Evolutionary conservation across 1,140 invertebrate species (phyloP), one percentile per base, ranked within the genome.

Genomic region (Drosophila asahinai): DNA sequence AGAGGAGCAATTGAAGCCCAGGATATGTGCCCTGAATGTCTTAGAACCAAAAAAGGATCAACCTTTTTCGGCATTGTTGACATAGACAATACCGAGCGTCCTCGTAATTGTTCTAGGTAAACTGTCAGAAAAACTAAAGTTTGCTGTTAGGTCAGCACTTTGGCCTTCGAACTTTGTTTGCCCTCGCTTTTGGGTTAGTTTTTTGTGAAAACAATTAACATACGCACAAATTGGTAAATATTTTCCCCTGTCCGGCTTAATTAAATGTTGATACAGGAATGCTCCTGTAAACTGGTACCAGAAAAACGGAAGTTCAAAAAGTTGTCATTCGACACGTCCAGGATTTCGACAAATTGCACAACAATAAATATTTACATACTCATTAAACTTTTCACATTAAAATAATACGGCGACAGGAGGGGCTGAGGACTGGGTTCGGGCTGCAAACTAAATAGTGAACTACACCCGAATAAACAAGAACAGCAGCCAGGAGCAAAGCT

Each of bases 291-390:
- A 5, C 27, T 30, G 59, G 58, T 61, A 43, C 45, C 36, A 17
- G 25, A 43, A 55, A 52, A 19, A 42, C n/a, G 36, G 45, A 9
- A 30, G 15, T 22, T 27, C 4, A 22, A 38, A 30, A 47, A 74
- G 14, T 45, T 57, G 49, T 40, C 33, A 15, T n/a, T 52, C 49
- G 59, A 27, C 63, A 63, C 70, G 47, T 68, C 19, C 48, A 25
- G 33, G 22, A 42, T 45, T 79, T 43, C 22, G 27, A 33, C 52
- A 72, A 82, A 82, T 68, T 72, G 79, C 64, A 74, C 80, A 80
- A 87, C 68, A 89, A 89, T 83, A 87, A 87, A 87, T 87, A 89
- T 87, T 87, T 83, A 87, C 84, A 83, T 83, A 78, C 83, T 89
- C 84, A 87, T 87, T 87, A 83, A 87, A 87, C 77, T 87, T 87